A percentile compares a stretch with the other conserved stretches of the same genome.
These are phyloP conservation scores for Platysteira castanea DNA, from an alignment of 2,113 vertebrate species.

Conservation along the genomic window DNA sequence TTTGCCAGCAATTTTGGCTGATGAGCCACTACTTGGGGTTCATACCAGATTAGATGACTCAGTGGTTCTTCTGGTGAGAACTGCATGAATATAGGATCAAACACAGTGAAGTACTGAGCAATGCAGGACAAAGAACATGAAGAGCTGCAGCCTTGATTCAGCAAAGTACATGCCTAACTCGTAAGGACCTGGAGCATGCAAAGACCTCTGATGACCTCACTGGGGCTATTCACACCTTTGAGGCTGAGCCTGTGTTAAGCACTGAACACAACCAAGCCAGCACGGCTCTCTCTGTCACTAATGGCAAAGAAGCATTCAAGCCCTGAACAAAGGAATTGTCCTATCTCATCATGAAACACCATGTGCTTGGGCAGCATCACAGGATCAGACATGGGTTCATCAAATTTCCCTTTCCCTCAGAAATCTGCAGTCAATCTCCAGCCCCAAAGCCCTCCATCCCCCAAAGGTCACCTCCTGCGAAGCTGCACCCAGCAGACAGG, in stretches of 20 bases:
- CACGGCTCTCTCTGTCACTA: not conserved
- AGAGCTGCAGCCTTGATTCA: conserved; percentile 4
- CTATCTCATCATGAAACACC: not conserved
- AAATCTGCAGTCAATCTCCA: not conserved
- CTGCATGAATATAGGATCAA: not conserved
- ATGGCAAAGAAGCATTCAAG: not conserved
- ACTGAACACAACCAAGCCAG: not conserved
- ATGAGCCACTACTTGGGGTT: conserved; percentile 29
- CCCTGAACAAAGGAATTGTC: not conserved
- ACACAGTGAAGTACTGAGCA: not conserved
- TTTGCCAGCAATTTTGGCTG: conserved; percentile 21
- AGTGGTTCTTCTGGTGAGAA: conserved; percentile 35
- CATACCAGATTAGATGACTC: conserved; percentile 50
- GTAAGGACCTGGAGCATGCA: not conserved
- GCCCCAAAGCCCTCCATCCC: not conserved
- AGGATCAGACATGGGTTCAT: not conserved
- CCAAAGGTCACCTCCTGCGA: not conserved
- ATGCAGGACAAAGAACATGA: not conserved
- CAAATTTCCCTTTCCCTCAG: not conserved
- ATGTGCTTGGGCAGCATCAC: not conserved
- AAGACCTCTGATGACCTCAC: conserved; percentile 1
- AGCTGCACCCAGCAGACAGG: not conserved
- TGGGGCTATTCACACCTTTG: not conserved
- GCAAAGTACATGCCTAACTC: not conserved
- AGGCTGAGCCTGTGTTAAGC: not conserved